phyloP scores from a whole-genome alignment of 2,113 vertebrate species.

The Oryzias javanicus region DNA sequence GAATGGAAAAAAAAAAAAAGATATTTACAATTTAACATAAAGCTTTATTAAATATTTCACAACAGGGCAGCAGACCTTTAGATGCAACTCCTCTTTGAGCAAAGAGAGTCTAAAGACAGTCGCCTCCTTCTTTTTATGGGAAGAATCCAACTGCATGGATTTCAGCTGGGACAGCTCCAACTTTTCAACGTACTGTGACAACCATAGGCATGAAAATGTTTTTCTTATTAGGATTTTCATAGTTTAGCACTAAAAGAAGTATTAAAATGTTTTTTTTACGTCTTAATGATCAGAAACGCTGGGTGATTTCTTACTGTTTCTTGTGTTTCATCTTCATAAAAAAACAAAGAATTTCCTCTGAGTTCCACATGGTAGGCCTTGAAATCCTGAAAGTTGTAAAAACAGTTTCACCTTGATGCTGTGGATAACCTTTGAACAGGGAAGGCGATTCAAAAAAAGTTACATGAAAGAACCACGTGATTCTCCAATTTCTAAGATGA shows the following conservation, averaged over 20 bases:
- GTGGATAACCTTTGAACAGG: background rate
- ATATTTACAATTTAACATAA: background rate
- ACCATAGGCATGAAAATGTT: background rate
- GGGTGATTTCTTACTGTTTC: conserved; percentile 48
- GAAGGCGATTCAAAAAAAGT: too few species aligned
- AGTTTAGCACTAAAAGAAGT: background rate
- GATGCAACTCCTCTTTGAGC: conserved; percentile 43
- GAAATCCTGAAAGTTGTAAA: conserved; percentile 52
- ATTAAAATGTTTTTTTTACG: background rate
- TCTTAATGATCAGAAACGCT: background rate
- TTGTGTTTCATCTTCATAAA: conserved; percentile 59
- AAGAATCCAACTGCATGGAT: conserved; percentile 35
- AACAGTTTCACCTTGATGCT: background rate
- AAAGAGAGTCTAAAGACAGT: conserved; percentile 51
- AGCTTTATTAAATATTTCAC: background rate
- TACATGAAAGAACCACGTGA: too few species aligned
- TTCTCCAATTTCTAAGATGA: too few species aligned
- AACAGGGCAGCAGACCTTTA: conserved; percentile 52
- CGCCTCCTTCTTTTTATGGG: conserved; percentile 1
- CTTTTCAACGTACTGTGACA: conserved; percentile 64
- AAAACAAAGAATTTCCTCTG: conserved; percentile 62
- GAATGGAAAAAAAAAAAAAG: background rate
- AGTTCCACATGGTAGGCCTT: conserved; percentile 63
- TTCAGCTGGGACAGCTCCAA: conserved; percentile 58
- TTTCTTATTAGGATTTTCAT: background rate